Evolutionary conservation across 2,797 vertebrate genomes (phyloP), one percentile per base, ranked within the genome.

Genomic region (Labroides dimidiatus): DNA sequence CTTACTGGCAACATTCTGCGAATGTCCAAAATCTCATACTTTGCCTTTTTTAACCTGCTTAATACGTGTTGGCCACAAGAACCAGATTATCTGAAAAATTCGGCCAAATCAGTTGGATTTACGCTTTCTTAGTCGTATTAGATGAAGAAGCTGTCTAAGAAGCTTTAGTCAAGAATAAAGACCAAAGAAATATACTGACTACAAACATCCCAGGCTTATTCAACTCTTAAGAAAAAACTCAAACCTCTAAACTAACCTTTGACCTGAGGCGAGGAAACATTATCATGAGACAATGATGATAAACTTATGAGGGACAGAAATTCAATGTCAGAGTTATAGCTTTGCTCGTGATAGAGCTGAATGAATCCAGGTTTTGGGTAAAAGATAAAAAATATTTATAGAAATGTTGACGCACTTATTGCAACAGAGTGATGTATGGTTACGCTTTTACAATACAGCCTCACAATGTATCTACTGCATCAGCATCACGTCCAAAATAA

Each of bases 141-240:
- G 43, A 55, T 56, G 11, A 59, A 37, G 47, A n/a, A 30, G 19
- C n/a, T n/a, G 10, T 55, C 52, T 58, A 75, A 72, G 64, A 65
- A 51, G 66, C 60, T 78, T 82, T 63, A 60, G 23, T 58, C 39
- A 23, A 33, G 20, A 74, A 69, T 48, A 48, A 60, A 69, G 14
- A 59, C 17, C 27, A 57, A 10, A 44, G 41, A 78, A 45, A 41
- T 64, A n/a, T 15, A 6, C 20, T 57, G 54, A 66, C 42, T 30
- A 62, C 13, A 59, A 68, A 77, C 50, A 76, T 21, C 30, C 10
- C 23, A 24, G 45, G 57, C 36, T 58, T 10, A 52, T 16, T 50
- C 23, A 0, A 10, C 63, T 50, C 37, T 69, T 59, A 12, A 37
- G 52, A 42, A 60, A 71, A 49, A n/a, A 20, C 19, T 57, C 1